Base-by-base conservation (phyloP, 2,888 invertebrate genomes). In the Acanthopleura granulata region DNA sequence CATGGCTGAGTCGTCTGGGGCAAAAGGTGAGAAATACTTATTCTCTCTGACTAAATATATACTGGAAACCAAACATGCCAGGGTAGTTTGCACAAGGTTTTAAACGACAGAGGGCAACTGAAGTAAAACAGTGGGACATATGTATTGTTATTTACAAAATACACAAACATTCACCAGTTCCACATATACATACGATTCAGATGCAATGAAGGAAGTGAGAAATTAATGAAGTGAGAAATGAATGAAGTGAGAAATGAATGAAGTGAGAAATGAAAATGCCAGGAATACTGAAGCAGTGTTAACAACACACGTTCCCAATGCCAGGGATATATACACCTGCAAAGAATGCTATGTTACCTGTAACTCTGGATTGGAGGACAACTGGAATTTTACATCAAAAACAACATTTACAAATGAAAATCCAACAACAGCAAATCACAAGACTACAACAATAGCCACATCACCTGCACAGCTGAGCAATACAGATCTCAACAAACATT, bases 341-440 rank as follows among this genome's bases (percentile, higher is more conserved):
- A 61, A 61, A 6, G 11, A 61, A 25, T 6, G 11, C 61, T 6
- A 61, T 61, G n/a, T 61, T 61, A 25, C n/a, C n/a, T n/a, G n/a
- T 22, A 61, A 61, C 61, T 22, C n/a, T 11, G 61, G 25, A 22
- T n/a, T 25, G 6, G n/a, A 61, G 25, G 25, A 25, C 61, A 22
- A 61, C 61, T 22, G 61, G 61, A n/a, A 61, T 61, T n/a, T 22
- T 25, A 61, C 25, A 25, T n/a, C 61, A 61, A 61, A n/a, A 61
- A 22, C n/a, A 61, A 61, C 61, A 61, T 61, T 61, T 61, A n/a
- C n/a, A 61, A 25, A 61, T 22, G 6, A 61, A n/a, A 1, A 4
- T 61, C 11, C n/a, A 61, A 61, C n/a, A 22, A 25, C 25, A 61
- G 11, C 1, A 61, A 1, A 61, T 22, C 25, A n/a, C 15, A 18